Conservation (phyloP, 1,140 invertebrate genomes). For the Orius laevigatus region DNA sequence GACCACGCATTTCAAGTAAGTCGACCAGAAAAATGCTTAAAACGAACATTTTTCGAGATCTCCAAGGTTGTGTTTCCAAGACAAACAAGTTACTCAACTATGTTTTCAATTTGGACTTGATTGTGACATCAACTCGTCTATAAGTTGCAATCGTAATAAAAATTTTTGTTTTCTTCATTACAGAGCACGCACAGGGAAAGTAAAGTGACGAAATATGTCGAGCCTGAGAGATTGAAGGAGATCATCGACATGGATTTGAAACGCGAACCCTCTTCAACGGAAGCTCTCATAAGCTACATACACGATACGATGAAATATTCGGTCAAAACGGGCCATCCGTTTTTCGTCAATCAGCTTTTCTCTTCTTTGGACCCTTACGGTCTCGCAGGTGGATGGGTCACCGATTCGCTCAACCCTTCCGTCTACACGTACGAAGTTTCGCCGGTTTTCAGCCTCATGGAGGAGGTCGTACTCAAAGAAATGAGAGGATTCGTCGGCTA, state of each 20-base stretch:
- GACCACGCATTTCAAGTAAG: constrained; percentile 14
- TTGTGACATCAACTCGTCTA: too few relatives aligned
- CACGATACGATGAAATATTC: constrained; percentile 57
- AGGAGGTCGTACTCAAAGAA: constrained; percentile 57
- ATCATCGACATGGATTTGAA: constrained; percentile 45
- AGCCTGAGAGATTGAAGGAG: constrained; percentile 44
- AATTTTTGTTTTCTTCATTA: constrained; percentile 32
- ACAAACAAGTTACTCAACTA: too few relatives aligned
- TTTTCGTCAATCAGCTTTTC: constrained; percentile 73
- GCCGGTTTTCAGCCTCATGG: constrained; percentile 75
- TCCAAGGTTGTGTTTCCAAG: too few relatives aligned
- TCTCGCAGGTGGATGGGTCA: constrained; percentile 67
- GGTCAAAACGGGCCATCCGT: constrained; percentile 74
- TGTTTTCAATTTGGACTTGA: too few relatives aligned
- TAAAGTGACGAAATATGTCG: constrained; percentile 57
- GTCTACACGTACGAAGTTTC: constrained; percentile 87
- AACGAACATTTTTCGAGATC: too few relatives aligned
- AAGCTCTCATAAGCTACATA: constrained; percentile 44
- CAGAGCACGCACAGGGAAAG: constrained; percentile 46
- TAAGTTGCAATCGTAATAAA: too few relatives aligned
- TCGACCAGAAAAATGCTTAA: too few relatives aligned
- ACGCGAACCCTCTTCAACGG: constrained; percentile 37
- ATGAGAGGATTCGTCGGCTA: constrained; percentile 81
- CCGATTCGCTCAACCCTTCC: constrained; percentile 70
- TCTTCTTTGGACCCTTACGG: constrained; percentile 71